Conservation (phyloP, 2,888 invertebrate species). For the Ormyrus rosae region DNA sequence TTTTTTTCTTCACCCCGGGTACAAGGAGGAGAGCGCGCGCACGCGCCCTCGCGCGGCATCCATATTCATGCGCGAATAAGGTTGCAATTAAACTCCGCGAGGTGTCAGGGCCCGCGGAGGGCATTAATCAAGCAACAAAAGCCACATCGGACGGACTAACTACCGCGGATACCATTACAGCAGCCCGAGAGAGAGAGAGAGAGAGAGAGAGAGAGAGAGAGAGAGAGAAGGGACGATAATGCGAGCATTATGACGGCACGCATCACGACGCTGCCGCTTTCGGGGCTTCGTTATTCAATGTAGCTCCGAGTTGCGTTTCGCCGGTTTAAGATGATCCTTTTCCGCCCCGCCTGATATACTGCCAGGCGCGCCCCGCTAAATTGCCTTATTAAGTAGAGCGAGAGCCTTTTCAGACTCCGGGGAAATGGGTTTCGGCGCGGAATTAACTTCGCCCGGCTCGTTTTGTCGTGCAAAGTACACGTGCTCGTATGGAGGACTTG, state of each 20-base stretch:
- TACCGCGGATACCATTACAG: conserved; percentile 37
- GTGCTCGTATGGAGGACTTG: no score
- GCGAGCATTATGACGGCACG: conserved; percentile 25
- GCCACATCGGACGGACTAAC: conserved; percentile 58
- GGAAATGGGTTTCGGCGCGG: neutral
- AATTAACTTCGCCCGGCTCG: no score
- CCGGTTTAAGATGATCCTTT: neutral
- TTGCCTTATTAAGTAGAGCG: conserved; percentile 17
- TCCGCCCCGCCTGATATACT: neutral
- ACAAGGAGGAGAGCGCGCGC: neutral
- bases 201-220: no score
- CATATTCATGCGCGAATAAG: conserved; percentile 75
- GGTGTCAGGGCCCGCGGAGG: conserved; percentile 73
- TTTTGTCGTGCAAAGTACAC: no score
- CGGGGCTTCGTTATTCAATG: conserved; percentile 7
- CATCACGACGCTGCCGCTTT: conserved; percentile 16
- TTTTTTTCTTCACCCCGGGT: conserved; percentile 51
- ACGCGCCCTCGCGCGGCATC: conserved; percentile 67
- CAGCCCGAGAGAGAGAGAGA: neutral
- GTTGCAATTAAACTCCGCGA: conserved; percentile 75
- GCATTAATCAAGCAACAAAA: conserved; percentile 75
- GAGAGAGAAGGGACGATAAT: neutral
- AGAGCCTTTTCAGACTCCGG: neutral
- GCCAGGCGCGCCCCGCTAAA: neutral
- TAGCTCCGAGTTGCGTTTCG: neutral